Base-by-base conservation (phyloP, 2,888 invertebrate species). In the Anticlea derivata region DNA sequence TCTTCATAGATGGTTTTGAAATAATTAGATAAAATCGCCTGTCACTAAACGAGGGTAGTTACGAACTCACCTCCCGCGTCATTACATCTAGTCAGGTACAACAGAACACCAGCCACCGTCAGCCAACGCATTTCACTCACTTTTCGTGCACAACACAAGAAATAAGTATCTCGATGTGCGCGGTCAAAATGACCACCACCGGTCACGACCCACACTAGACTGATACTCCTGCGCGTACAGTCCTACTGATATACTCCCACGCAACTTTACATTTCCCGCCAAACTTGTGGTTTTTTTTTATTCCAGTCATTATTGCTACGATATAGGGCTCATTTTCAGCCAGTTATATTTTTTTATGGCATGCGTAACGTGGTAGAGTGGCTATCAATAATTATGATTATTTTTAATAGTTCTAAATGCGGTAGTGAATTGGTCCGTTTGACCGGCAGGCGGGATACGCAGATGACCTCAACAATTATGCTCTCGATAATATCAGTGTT, bases 101-200 rank as follows among this genome's bases (percentile, higher is more conserved):
- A 70, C 63, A 86, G 52, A 53, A 82, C 71, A 70, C 78, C 69
- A 58, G 75, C 68, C 61, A 80, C 61, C 64, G 83, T 68, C 59
- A 78, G 65, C 78, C 85, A 88, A 83, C 78, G 80, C 88, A 89
- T 89, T 64, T 73, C 86, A 88, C 86, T 73, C 65, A 73, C 73
- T 68, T 65, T 65, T 71, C 67, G 71, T 68, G 61, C 75, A 78
- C 82, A 75, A 74, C 77, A 80, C 79, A 73, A 71, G 63, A 64
- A 61, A 67, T 54, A 66, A 68, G 61, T 53, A 38, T 23, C 46
- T 47, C 30, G 13, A 26, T 47, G 47, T 38, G 35, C 20, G 39
- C 46, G 59, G 59, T 57, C 54, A 50, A 56, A 47, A 63, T 73
- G 76, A 73, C 79, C 78, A 68, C 66, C 70, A 60, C 65, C 62